Conservation (phyloP, 2,888 invertebrate species). For the Villa cingulata region DNA sequence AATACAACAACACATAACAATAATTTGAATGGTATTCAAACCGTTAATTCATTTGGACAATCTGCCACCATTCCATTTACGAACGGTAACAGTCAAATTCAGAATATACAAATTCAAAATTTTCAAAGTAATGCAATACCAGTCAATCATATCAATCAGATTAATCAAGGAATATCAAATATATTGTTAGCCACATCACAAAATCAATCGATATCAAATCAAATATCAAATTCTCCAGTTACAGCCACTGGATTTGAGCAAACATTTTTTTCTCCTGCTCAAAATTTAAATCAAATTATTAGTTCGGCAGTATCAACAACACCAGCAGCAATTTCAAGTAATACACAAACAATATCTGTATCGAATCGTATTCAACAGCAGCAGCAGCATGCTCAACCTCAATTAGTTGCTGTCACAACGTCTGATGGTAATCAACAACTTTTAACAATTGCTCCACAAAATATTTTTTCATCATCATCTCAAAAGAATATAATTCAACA, state of each 20-base stretch:
- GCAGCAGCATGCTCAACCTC: constrained; percentile 15
- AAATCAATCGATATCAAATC: constrained; percentile 8
- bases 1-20: background rate
- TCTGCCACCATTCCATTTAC: constrained; percentile 1
- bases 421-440: constrained; percentile 11
- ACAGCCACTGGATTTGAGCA: constrained; percentile 5
- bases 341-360: background rate
- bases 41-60: background rate
- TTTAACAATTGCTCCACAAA: constrained; percentile 10
- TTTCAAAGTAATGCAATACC: constrained; percentile 5
- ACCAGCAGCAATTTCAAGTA: background rate
- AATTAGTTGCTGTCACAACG: constrained; percentile 19
- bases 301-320: background rate
- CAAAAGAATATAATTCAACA: constrained; percentile 40
- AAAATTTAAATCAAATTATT: constrained; percentile 5
- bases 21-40: constrained; percentile 1
- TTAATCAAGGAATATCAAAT: constrained; percentile 12
- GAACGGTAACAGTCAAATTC: background rate
- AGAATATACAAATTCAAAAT: constrained; percentile 9
- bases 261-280: constrained; percentile 8
- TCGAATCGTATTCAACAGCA: constrained; percentile 13
- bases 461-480: constrained; percentile 23
- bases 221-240: constrained; percentile 3
- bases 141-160: constrained; percentile 3
- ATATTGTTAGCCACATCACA: constrained; percentile 12